Conservation (phyloP, 2,888 invertebrate species). For the Drymonia ruficornis region DNA sequence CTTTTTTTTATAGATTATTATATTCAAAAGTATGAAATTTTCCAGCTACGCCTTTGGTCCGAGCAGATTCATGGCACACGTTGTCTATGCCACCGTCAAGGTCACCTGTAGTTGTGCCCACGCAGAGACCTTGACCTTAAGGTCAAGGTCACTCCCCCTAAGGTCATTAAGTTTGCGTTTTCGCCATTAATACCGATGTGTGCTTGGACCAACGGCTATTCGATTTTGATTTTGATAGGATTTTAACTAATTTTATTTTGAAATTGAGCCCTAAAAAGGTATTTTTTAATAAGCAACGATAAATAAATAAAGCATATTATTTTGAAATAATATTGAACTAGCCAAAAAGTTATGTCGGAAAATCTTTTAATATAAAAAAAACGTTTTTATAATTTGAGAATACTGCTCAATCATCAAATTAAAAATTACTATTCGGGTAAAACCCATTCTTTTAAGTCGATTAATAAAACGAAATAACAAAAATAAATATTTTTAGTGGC, state of each 20-base stretch:
- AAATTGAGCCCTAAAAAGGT: slow-evolving; percentile 7
- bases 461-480: no score
- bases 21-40: slow-evolving; percentile 37
- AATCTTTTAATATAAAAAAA: no score
- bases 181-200: slow-evolving; percentile 51
- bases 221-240: slow-evolving; percentile 33
- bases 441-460: no score
- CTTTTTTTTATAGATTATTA: slow-evolving; percentile 20
- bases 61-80: slow-evolving; percentile 83
- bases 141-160: slow-evolving; percentile 50
- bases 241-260: slow-evolving; percentile 14
- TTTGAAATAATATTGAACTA: no score
- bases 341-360: no score
- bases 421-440: no score
- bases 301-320: no score
- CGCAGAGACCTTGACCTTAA: slow-evolving; percentile 57
- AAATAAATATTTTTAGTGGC: slow-evolving; percentile 20
- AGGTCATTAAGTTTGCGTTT: slow-evolving; percentile 52
- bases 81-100: slow-evolving; percentile 82
- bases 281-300: no score
- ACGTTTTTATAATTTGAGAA: no score
- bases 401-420: no score
- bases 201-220: slow-evolving; percentile 81
- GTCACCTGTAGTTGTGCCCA: slow-evolving; percentile 72
- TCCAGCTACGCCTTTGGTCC: slow-evolving; percentile 83